Conservation (phyloP, 2,113 vertebrate genomes). For the Myotis lucifugus region DNA sequence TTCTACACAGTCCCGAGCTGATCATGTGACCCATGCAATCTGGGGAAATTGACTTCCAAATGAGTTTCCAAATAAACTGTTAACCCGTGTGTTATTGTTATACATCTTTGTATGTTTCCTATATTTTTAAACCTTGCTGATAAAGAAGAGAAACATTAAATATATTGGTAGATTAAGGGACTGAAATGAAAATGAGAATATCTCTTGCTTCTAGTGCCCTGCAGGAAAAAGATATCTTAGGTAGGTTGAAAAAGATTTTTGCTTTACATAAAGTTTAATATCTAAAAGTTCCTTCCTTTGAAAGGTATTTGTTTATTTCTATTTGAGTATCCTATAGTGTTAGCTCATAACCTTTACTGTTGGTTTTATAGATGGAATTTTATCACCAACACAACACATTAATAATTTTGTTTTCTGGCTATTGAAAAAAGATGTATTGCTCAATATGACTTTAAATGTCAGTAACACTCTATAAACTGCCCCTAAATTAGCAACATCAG, state of each 20-base stretch:
- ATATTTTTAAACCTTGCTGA: neutral
- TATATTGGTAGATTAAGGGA: neutral
- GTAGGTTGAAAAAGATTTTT: neutral
- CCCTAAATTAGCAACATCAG: slow-evolving; percentile 5
- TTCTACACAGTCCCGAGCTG: neutral
- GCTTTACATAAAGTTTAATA: neutral
- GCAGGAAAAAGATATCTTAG: neutral
- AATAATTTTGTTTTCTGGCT: slow-evolving; percentile 31
- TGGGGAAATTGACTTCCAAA: neutral
- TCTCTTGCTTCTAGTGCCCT: neutral
- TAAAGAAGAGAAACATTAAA: neutral
- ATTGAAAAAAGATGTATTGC: slow-evolving; percentile 13
- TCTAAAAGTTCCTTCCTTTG: neutral
- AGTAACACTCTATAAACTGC: slow-evolving; percentile 8
- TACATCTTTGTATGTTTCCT: neutral
- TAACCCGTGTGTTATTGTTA: neutral
- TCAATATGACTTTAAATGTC: neutral
- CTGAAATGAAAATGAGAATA: neutral
- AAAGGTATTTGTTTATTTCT: neutral
- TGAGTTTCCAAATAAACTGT: neutral
- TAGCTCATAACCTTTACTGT: slow-evolving; percentile 13
- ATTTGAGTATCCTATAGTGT: neutral
- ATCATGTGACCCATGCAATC: neutral
- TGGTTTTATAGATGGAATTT: slow-evolving; percentile 28
- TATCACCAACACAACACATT: neutral